Base-by-base conservation (phyloP, 2,888 invertebrate genomes). In the Acanthosoma haemorrhoidale region DNA sequence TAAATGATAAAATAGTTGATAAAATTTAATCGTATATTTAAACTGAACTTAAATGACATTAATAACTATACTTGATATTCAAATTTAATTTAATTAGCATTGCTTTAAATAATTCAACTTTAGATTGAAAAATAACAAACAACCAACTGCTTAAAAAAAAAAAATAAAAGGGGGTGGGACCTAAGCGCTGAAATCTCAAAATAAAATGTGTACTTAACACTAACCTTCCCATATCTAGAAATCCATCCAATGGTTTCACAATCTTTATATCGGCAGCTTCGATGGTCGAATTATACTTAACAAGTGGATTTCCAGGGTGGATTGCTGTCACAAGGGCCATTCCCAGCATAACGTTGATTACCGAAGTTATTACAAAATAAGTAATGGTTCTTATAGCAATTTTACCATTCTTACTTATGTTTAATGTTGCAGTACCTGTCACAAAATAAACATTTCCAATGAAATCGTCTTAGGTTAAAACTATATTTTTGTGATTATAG, bases 171-270 rank as follows among this genome's bases (percentile, higher is more conserved):
- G n/a, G n/a, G 21, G n/a, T n/a, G n/a, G n/a, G n/a, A n/a, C n/a
- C n/a, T n/a, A n/a, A n/a, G n/a, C n/a, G n/a, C n/a, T 41, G 41
- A 3, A 21, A 41, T 41, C 4, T 1, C 1, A 51, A 51, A n/a
- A n/a, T n/a, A n/a, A n/a, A n/a, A n/a, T n/a, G n/a, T n/a, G n/a
- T n/a, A n/a, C n/a, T n/a, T n/a, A 66, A 18, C 16, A 71, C 83
- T 81, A 80, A 92, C 92, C 94, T 86, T 78, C 95, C 92, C 78
- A 95, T 86, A 84, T 95, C 95, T 78, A 95, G 82, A 75, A 94
- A 84, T 77, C 93, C 93, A 78, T 95, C 94, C 80, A 94, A 80
- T 71, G 89, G 88, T 78, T 73, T 81, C 77, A 67, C 85, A 84
- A 76, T 84, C 85, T 75, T 88, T 77, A 73, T 87, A 32, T 75